Evolutionary conservation across 2,113 vertebrate genomes (phyloP).

Genomic region (Heloderma charlesbogerti): DNA sequence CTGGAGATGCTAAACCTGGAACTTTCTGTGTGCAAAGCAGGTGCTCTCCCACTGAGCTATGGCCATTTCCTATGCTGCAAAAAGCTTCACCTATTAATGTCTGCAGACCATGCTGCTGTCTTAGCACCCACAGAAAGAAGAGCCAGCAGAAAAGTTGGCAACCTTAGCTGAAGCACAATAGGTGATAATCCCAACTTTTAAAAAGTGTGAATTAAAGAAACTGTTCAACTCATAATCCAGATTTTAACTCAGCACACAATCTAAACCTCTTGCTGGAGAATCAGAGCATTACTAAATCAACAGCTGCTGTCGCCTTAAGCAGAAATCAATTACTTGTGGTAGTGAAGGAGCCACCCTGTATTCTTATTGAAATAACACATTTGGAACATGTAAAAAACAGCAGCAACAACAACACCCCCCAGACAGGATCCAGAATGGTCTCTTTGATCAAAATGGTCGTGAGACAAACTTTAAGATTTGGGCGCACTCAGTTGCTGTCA

Average conservation of each 20-base stretch:
- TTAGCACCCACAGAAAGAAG: neutral
- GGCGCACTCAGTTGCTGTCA: no score
- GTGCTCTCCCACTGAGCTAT: neutral
- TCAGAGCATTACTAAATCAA: neutral
- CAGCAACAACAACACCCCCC: no score
- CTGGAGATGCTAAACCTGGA: neutral
- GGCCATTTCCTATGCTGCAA: neutral
- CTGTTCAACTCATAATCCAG: neutral
- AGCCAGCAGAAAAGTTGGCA: neutral
- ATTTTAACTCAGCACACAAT: neutral
- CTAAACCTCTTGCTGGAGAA: neutral
- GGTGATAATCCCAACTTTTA: neutral
- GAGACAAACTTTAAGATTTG: neutral
- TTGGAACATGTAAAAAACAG: neutral
- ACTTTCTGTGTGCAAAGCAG: neutral
- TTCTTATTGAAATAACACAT: slow-evolving; percentile 1
- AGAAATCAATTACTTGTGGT: neutral
- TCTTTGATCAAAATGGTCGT: neutral
- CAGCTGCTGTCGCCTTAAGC: neutral
- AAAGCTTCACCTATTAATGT: neutral
- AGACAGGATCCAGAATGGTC: neutral
- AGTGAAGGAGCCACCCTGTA: neutral
- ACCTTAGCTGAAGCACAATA: neutral
- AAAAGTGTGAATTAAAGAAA: neutral
- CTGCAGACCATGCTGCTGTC: neutral